Base-by-base conservation (phyloP, 2,797 vertebrate genomes). In the Antrozous pallidus region DNA sequence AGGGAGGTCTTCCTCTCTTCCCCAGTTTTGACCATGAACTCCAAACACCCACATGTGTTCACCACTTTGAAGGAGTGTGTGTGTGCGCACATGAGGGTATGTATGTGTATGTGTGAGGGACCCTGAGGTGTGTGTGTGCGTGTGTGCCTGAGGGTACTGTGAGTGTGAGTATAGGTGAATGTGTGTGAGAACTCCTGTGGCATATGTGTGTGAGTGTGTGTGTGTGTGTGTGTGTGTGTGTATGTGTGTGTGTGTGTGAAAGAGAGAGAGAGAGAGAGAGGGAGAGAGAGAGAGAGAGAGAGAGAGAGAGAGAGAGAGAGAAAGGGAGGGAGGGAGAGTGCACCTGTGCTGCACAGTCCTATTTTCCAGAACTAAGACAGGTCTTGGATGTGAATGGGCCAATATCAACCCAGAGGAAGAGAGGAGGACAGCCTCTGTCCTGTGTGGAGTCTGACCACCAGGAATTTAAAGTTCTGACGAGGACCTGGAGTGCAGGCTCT, bases 401-500 rank as follows among this genome's bases (percentile, higher is more conserved):
- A 4, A 16, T 9, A 26, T 33, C 31, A 24, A 20, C 54, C 91
- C 67, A 38, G 16, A 47, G 78, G 24, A n/a, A 54, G 20, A 28
- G 20, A 84, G 31, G 42, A 47, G 45, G 49, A 10, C n/a, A 28
- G 28, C 0, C 31, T 80, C 61, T 16, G 80, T 33, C 61, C 40
- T 2, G 28, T 0, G 7, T 17, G 16, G 63, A 49, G 45, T 13
- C 33, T 6, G 54, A 8, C 40, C 28, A 0, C 38, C 3, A 11
- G 80, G 70, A 92, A 36, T 12, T 6, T 4, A 9, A 40, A 5
- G 4, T 33, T 20, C 63, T n/a, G 33, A 6, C 40, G 70, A 82
- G 4, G 8, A 0, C 28, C 7, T 8, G 14, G 56, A 31, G 3
- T 8, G 6, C 4, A 22, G 20, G n/a, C 31, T 24, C 38, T 20